Percentiles rank a stretch among this genome's conserved stretches.
Conservation (phyloP, 2,888 invertebrate genomes). For the Hypercompe scribonia region DNA sequence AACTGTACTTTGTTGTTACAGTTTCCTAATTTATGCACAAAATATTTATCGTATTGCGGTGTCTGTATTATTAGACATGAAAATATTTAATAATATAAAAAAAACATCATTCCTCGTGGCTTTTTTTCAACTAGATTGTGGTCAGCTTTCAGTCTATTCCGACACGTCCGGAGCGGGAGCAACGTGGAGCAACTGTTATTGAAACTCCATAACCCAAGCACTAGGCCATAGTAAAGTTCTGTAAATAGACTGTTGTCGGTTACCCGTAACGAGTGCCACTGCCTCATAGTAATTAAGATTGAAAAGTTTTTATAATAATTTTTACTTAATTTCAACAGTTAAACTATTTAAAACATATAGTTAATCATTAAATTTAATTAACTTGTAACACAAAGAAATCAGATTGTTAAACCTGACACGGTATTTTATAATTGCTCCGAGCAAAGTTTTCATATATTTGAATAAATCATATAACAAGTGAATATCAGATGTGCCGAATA, state of each 20-base stretch:
- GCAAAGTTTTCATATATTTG: slow-evolving; percentile 25
- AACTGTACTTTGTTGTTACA: neutral
- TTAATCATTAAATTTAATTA: slow-evolving; percentile 32
- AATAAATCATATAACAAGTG: slow-evolving; percentile 21
- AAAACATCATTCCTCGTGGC: neutral
- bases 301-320: neutral
- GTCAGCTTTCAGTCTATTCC: neutral
- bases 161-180: neutral
- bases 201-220: neutral
- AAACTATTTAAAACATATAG: slow-evolving; percentile 32
- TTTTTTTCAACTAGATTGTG: neutral
- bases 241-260: neutral
- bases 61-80: neutral
- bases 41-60: neutral
- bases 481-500: slow-evolving; percentile 32
- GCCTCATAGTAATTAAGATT: neutral
- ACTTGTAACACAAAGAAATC: slow-evolving; percentile 37
- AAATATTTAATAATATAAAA: neutral
- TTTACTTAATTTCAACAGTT: slow-evolving; percentile 14
- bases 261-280: too few species aligned
- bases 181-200: neutral
- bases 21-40: neutral
- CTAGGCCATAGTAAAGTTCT: neutral
- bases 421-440: slow-evolving; percentile 42
- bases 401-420: slow-evolving; percentile 30